A percentile compares a stretch with the other conserved stretches of the same genome.
phyloP scores from a whole-genome alignment of 2,113 vertebrate genomes.

The Chelonoidis abingdonii region DNA sequence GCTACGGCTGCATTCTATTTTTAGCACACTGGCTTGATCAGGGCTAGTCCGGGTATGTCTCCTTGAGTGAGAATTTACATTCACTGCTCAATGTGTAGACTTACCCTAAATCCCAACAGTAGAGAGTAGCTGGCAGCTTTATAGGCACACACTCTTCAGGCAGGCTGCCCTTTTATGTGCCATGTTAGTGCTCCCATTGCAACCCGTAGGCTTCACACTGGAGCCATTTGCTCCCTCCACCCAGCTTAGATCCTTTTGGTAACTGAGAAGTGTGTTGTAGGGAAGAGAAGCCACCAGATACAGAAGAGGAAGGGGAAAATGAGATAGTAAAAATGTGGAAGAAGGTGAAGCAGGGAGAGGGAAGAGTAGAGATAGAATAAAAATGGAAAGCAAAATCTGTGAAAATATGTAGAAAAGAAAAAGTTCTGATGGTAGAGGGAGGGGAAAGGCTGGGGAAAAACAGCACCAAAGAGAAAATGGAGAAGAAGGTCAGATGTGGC shows the following conservation, averaged over 20 bases:
- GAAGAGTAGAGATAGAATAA: neutral
- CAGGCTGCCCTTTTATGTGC: neutral
- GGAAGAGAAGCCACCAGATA: neutral
- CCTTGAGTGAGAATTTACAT: neutral
- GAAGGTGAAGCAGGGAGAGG: neutral
- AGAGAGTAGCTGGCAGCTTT: neutral
- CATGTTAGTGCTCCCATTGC: neutral
- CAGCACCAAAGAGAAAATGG: neutral
- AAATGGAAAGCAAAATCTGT: neutral
- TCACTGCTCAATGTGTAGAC: neutral
- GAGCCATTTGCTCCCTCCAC: neutral
- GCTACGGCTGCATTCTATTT: neutral
- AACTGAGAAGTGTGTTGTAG: rapidly evolving
- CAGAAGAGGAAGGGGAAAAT: neutral
- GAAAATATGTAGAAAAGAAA: neutral
- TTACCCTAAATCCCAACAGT: neutral
- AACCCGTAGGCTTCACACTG: neutral
- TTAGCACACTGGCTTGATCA: neutral
- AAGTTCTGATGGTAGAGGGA: rapidly evolving
- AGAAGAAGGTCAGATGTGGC: neutral
- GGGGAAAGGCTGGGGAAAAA: neutral
- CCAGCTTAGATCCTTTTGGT: neutral
- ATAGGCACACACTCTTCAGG: neutral
- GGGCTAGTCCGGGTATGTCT: neutral
- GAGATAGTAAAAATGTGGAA: neutral